Percentiles rank a stretch among this genome's conserved stretches.
These are phyloP conservation scores for Cyrtonyx montezumae DNA, from an alignment of 2,113 vertebrate species.

Conservation along the genomic window DNA sequence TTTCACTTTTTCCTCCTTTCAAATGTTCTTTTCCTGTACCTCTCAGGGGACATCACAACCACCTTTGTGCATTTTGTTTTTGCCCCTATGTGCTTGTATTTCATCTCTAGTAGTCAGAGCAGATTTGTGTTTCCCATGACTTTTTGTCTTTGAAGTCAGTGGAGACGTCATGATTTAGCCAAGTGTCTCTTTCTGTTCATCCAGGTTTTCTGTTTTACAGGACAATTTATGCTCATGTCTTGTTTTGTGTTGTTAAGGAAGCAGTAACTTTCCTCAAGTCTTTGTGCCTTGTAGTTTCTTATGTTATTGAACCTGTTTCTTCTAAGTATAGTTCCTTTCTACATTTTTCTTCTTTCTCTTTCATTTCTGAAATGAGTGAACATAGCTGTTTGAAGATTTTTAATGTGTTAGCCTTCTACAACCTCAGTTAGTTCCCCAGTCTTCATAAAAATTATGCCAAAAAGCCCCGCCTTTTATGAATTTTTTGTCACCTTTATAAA, in stretches of 20 bases:
- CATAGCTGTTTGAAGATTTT: not conserved
- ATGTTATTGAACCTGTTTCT: not conserved
- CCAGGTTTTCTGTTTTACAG: not conserved
- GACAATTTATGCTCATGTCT: not conserved
- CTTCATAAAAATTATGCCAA: not conserved
- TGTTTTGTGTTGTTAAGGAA: not conserved
- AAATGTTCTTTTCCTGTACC: not conserved
- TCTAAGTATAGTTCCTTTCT: not conserved
- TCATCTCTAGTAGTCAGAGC: not conserved
- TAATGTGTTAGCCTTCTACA: not conserved
- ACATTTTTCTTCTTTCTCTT: not conserved
- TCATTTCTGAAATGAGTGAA: too few species aligned
- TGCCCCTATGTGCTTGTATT: not conserved
- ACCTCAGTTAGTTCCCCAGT: not conserved
- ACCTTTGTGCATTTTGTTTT: not conserved
- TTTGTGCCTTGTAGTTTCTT: not conserved
- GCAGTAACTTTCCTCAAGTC: not conserved
- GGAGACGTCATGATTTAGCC: not conserved
- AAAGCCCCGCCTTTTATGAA: not conserved
- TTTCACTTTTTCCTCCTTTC: not conserved
- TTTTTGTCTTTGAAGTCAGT: constrained; percentile 3
- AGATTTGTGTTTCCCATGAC: constrained; percentile 4
- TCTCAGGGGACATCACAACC: not conserved
- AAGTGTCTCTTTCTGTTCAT: not conserved
- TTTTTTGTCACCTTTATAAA: not conserved